Conservation (phyloP, 2,113 vertebrate genomes). For the Perccottus glenii region DNA sequence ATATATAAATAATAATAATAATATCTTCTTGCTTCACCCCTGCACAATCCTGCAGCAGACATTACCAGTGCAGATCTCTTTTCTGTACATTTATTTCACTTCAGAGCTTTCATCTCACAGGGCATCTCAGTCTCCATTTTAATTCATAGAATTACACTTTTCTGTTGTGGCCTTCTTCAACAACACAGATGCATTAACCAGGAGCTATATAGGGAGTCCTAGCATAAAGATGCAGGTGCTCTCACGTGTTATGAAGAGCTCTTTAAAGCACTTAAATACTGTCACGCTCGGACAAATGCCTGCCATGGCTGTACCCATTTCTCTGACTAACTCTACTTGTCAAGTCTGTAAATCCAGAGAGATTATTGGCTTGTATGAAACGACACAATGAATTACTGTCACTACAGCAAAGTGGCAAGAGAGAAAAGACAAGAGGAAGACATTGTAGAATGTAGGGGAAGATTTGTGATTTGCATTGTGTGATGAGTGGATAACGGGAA, state of each 20-base stretch:
- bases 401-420: slow-evolving; percentile 1
- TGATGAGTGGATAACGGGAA: slow-evolving; percentile 27
- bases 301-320: slow-evolving; percentile 15
- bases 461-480: slow-evolving; percentile 16
- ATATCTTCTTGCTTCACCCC: slow-evolving; percentile 25
- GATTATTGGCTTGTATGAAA: slow-evolving; percentile 34
- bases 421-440: slow-evolving; percentile 23
- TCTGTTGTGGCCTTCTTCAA: slow-evolving; percentile 20
- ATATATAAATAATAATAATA: too few species aligned
- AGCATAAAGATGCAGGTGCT: slow-evolving; percentile 22
- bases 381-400: slow-evolving; percentile 35
- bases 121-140: slow-evolving; percentile 2
- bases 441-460: background rate
- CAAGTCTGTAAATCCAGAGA: slow-evolving; percentile 29
- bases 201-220: slow-evolving; percentile 28
- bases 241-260: slow-evolving; percentile 37
- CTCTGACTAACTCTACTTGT: slow-evolving; percentile 16
- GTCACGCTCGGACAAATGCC: slow-evolving; percentile 24
- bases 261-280: slow-evolving; percentile 31
- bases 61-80: slow-evolving; percentile 23
- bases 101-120: slow-evolving; percentile 44
- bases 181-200: slow-evolving; percentile 23
- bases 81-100: slow-evolving; percentile 31
- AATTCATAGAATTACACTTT: slow-evolving; percentile 24
- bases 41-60: slow-evolving; percentile 48